Percentiles rank a stretch among this genome's conserved stretches.
Conservation (phyloP, 2,113 vertebrate species). For the Salvelinus fontinalis region DNA sequence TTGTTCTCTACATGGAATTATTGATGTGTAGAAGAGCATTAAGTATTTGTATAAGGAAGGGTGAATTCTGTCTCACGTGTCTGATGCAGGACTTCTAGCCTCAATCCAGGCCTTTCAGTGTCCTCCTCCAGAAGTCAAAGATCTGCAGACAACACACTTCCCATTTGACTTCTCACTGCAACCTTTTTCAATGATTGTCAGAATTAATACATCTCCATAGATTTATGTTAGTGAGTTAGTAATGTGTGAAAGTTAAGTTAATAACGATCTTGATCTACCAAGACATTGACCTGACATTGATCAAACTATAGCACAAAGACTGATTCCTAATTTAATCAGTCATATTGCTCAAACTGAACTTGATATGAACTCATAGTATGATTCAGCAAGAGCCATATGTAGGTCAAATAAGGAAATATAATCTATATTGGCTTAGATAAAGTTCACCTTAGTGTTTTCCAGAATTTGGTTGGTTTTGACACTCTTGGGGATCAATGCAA, state of each 20-base stretch:
- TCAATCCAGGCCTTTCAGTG: conserved; percentile 60
- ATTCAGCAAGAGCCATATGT: no score
- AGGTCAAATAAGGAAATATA: not conserved
- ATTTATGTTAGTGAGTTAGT: not conserved
- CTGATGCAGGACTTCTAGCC: conserved; percentile 55
- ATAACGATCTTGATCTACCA: not conserved
- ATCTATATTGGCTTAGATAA: no score
- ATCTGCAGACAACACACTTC: conserved; percentile 56
- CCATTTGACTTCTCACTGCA: not conserved
- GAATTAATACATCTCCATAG: not conserved
- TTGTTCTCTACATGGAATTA: not conserved
- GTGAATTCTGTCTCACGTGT: conserved; percentile 51
- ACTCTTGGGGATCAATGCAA: conserved; percentile 75
- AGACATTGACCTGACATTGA: not conserved
- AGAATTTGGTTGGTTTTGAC: conserved; percentile 73
- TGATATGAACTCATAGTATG: not conserved
- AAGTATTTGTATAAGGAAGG: not conserved
- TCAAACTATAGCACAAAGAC: no score
- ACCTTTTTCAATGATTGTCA: not conserved
- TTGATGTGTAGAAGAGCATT: not conserved
- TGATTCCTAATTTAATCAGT: no score
- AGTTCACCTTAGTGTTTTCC: conserved; percentile 71
- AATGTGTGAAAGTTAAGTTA: not conserved
- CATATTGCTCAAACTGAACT: not conserved
- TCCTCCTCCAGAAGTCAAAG: conserved; percentile 75